phyloP scores from a whole-genome alignment of 2,113 vertebrate species.

The rabbit (Oryctolagus cuniculus) region mOryCun1.1 NC_091435.1:69656501-69657000 shows the following conservation, averaged over 20 bases:
- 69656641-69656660: conserved; percentile 74
- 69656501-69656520: conserved; percentile 70
- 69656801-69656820: conserved; percentile 15
- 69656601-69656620: conserved; percentile 82
- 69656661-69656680: conserved; percentile 44
- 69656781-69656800: conserved; percentile 27
- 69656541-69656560: conserved; percentile 33
- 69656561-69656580: conserved; percentile 78
- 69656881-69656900: conserved; percentile 49
- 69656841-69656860: conserved; percentile 21
- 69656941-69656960: conserved; percentile 55
- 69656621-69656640: conserved; percentile 82
- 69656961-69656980: conserved; percentile 19
- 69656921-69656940: conserved; percentile 27
- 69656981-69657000: conserved; percentile 17
- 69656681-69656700: conserved; percentile 66
- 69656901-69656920: conserved; percentile 1
- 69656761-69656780: conserved; percentile 49
- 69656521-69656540: conserved; percentile 67
- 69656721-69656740: conserved; percentile 66
- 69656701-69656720: conserved; percentile 61
- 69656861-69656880: conserved; percentile 1
- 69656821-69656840: conserved; percentile 28
- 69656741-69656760: background rate
- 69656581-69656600: conserved; percentile 83